Percentiles rank a stretch among this genome's conserved stretches.
phyloP scores from a whole-genome alignment of 30 jellyfish, hydroid and myxozoan genomes.

The Hydractinia symbiolongicarpus region DNA sequence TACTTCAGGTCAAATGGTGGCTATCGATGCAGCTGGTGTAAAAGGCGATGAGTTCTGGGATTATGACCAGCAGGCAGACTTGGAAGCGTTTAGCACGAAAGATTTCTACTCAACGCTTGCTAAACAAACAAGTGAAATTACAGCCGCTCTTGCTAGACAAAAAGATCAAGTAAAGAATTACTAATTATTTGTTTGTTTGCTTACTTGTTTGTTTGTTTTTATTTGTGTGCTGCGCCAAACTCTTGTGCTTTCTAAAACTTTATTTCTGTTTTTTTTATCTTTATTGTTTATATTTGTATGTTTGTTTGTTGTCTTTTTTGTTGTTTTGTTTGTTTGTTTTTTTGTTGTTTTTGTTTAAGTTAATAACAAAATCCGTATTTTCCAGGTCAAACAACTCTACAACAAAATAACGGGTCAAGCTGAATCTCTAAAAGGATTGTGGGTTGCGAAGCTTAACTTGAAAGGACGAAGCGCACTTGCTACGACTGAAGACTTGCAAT shows the following conservation, averaged over 20 bases:
- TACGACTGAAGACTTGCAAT: constrained; percentile 70
- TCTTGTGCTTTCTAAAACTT: too few species aligned
- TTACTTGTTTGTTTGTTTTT: too few species aligned
- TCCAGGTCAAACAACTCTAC: constrained; percentile 85
- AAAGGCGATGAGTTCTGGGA: constrained; percentile 96
- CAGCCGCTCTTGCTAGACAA: constrained; percentile 89
- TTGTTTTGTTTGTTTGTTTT: not conserved
- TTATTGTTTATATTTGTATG: not conserved
- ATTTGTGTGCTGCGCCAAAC: too few species aligned
- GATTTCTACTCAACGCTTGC: constrained; percentile 68
- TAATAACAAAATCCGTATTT: too few species aligned
- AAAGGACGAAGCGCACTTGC: constrained; percentile 79
- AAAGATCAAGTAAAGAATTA: constrained; percentile 62
- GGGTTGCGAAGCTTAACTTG: constrained; percentile 85
- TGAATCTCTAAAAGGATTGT: constrained; percentile 81
- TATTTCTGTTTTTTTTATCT: not conserved
- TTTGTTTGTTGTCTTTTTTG: not conserved
- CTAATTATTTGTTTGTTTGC: not conserved
- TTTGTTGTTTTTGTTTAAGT: not conserved
- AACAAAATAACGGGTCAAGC: constrained; percentile 73
- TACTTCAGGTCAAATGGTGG: constrained; percentile 10
- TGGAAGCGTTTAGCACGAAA: constrained; percentile 84
- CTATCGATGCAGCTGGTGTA: not conserved
- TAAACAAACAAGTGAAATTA: constrained; percentile 83
- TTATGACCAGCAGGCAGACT: constrained; percentile 79